These are phyloP conservation scores for Gerosis bhagava DNA, from an alignment of 2,888 invertebrate species.

Conservation along the genomic window DNA sequence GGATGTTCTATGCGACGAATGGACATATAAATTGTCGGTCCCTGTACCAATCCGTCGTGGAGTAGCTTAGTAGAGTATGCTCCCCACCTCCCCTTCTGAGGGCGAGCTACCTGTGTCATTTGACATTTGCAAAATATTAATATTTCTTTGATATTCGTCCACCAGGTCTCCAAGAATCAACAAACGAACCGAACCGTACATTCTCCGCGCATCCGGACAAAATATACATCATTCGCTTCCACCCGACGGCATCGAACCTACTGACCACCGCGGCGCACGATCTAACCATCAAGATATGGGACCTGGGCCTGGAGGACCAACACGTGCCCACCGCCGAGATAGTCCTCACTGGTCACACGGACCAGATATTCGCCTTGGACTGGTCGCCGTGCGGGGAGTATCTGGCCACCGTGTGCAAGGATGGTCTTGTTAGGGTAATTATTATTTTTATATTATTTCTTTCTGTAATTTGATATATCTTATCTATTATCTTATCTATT, in stretches of 20 bases:
- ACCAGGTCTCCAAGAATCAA: conserved; percentile 86
- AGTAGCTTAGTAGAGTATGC: no score
- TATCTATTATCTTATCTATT: no score
- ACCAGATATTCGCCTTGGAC: conserved; percentile 95
- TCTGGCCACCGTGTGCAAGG: conserved; percentile 94
- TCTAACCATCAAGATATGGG: conserved; percentile 94
- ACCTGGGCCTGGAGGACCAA: conserved; percentile 83
- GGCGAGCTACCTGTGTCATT: no score
- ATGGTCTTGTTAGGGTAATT: conserved; percentile 87
- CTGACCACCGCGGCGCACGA: conserved; percentile 95
- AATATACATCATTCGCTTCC: conserved; percentile 93
- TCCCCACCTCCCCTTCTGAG: no score
- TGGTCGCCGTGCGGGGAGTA: conserved; percentile 96
- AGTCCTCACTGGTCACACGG: conserved; percentile 88
- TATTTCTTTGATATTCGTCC: no score
- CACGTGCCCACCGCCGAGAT: conserved; percentile 63
- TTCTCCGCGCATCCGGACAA: conserved; percentile 93
- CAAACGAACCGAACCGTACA: conserved; percentile 86
- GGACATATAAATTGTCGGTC: no score
- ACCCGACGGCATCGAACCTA: conserved; percentile 94
- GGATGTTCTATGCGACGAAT: no score
- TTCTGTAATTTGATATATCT: no score
- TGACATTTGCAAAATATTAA: no score
- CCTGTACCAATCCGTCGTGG: no score
- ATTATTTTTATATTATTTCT: no score